These are phyloP conservation scores for Mobula hypostoma DNA, from an alignment of 2,113 vertebrate genomes.

Conservation along the genomic window DNA sequence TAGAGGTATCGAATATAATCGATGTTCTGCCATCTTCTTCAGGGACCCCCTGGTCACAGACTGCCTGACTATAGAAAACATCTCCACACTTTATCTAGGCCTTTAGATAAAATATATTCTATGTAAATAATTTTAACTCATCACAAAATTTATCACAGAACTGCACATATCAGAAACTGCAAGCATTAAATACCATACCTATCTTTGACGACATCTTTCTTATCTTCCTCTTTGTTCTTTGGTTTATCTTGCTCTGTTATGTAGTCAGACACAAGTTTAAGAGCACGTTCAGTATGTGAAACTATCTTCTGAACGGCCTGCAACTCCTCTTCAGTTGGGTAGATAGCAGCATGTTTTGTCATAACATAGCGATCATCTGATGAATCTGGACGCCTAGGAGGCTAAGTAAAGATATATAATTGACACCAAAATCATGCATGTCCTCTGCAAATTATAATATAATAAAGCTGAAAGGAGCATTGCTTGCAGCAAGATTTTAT, in stretches of 20 bases:
- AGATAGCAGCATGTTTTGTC: slow-evolving; percentile 94
- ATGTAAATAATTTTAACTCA: background rate
- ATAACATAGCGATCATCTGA: slow-evolving; percentile 95
- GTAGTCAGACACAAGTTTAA: slow-evolving; percentile 92
- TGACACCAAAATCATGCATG: background rate
- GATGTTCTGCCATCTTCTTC: too few species aligned
- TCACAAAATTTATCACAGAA: background rate
- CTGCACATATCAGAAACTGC: background rate
- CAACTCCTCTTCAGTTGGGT: slow-evolving; percentile 92
- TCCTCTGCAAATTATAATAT: background rate
- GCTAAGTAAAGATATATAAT: slow-evolving; percentile 53
- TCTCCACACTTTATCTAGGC: too few species aligned
- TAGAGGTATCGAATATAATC: too few species aligned
- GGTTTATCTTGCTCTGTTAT: slow-evolving; percentile 83
- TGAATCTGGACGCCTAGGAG: slow-evolving; percentile 88
- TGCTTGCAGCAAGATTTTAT: background rate
- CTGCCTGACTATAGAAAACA: too few species aligned
- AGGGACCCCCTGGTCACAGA: too few species aligned
- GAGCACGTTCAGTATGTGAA: slow-evolving; percentile 90
- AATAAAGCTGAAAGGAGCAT: background rate
- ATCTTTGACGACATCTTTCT: slow-evolving; percentile 81
- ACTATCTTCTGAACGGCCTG: slow-evolving; percentile 98
- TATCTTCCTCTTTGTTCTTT: slow-evolving; percentile 80
- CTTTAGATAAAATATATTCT: background rate
- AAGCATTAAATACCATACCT: slow-evolving; percentile 51